Evolutionary conservation across 2,113 vertebrate genomes (phyloP), one percentile per base, ranked within the genome.

Genomic region (Chloroceryle aenea): DNA sequence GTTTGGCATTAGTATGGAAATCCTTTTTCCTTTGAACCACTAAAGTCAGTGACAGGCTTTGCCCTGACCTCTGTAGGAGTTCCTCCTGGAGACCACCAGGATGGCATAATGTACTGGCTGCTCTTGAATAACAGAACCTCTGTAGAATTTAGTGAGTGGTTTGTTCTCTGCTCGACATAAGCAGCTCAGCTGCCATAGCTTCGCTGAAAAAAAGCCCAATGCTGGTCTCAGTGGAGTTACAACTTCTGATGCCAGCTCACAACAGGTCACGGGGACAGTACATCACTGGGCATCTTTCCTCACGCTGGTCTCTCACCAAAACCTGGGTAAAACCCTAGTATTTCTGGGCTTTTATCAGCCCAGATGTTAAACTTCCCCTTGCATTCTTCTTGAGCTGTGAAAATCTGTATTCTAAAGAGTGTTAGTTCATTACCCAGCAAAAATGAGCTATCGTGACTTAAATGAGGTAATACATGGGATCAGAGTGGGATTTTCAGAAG

Each of bases 251-350:
- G 4, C 16, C 42, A 81, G 18, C 26, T 85, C 26, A 16, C 42
- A 45, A 20, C 14, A 55, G 72, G 34, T 36, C 68, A 13, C 3
- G 2, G 1, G 3, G 55, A 15, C 19, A 34, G 32, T n/a, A 18
- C 17, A 69, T 21, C 32, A 19, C 12, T 0, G 0, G 40, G 14
- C 36, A 50, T 55, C 23, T 12, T 4, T 56, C 14, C 79, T 92
- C 32, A 27, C 36, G 45, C 27, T 89, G 55, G 4, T 73, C 5
- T 66, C 6, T 3, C 26, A 25, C 48, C 6, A 52, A 88, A 59
- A 53, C 14, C 9, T 52, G 30, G 22, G 15, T 55, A 64, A 79
- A 63, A 62, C 7, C 8, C 17, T 14, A 25, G 0, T 40, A n/a
- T 71, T 84, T 66, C 69, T 62, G 42, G 20, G 17, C 3, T 93